Evolutionary conservation across 1,140 invertebrate species (phyloP), one percentile per base, ranked within the genome.

Genomic region (Parasteatoda tepidariorum): DNA sequence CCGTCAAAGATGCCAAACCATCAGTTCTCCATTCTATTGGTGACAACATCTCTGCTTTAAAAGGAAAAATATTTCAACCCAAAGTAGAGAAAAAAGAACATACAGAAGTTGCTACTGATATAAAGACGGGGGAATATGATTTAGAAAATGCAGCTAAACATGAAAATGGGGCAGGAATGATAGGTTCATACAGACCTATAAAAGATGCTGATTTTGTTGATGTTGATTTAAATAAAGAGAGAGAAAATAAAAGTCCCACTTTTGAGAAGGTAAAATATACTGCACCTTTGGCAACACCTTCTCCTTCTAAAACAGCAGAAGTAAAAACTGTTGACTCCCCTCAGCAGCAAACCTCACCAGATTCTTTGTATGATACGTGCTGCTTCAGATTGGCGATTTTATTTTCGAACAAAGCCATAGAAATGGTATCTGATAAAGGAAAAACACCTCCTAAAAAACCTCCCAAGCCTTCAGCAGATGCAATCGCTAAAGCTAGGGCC

Each of bases 381-480:
- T 83, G 79, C 24, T 28, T 83, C 18, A 83, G 59, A 66, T 28
- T 83, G 24, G 68, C 79, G 15, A 34, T 41, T 64, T 73, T 83
- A 73, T 64, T 83, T 15, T 28, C 67, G 9, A 66, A 83, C 24
- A 83, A 83, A 66, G 79, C 79, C 11, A 15, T 83, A 2, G 79
- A 83, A 64, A 83, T 83, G 15, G 79, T 74, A 73, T 64, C 68
- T 31, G 79, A 83, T 48, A 55, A 73, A 30, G 66, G 54, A 0
- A 81, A 81, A 54, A 18, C 28, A 2, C 79, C 79, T 9, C 79
- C 79, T 26, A 62, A 73, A n/a, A 83, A 83, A 57, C 79, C 79
- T 54, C 79, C 79, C 15, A 83, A 83, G 15, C 79, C 79, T 54
- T 54, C 79, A 33, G 79, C 79, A 24, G 79, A 83, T 34, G 79